Evolutionary conservation across 2,888 invertebrate genomes (phyloP), one percentile per base, ranked within the genome.

Genomic region (Cosmia pyralina): DNA sequence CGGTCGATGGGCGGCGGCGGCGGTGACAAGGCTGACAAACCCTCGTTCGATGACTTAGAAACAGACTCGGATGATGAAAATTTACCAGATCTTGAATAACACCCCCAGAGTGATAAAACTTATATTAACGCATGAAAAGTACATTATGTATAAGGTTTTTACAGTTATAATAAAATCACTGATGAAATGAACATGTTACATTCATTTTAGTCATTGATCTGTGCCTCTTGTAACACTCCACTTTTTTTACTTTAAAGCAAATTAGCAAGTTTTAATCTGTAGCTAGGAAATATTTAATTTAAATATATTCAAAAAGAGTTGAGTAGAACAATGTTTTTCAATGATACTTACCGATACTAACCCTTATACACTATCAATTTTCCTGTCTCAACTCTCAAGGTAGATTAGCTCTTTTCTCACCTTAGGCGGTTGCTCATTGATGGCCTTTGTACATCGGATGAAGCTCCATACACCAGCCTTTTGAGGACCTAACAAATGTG

Each of bases 1-100:
- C 96, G 97, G 85, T 97, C 97, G 84, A 98, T 98, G 97, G 97
- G 97, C 72, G 97, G 97, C 62, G 91, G 90, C 48, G 91, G 89
- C 69, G 94, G 96, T 69, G 96, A 95, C 73, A 96, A 95, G 77
- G 96, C 95, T 82, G 96, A 95, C 50, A 98, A 97, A 94, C 97
- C 97, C 71, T 97, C 96, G 84, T 97, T 98, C 86, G 98, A 98
- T 89, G 98, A 98, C 91, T 94, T 98, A 88, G 97, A 97, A 85
- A 97, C 96, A 84, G 98, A 98, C 90, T 98, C 97, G 3, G 98
- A 98, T 91, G 98, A 98, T 90, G 98, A 98, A 90, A 97, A 97
- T 87, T 95, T 98, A 94, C 98, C 98, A 38, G 98, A 97, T 92
- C 96, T 98, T 91, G 98, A 97, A 95, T 97, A 95, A 96, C 90